Percentiles rank a stretch among this genome's conserved stretches.
These are phyloP conservation scores for Orgyia antiqua DNA, from an alignment of 2,888 invertebrate genomes.

Conservation along the genomic window DNA sequence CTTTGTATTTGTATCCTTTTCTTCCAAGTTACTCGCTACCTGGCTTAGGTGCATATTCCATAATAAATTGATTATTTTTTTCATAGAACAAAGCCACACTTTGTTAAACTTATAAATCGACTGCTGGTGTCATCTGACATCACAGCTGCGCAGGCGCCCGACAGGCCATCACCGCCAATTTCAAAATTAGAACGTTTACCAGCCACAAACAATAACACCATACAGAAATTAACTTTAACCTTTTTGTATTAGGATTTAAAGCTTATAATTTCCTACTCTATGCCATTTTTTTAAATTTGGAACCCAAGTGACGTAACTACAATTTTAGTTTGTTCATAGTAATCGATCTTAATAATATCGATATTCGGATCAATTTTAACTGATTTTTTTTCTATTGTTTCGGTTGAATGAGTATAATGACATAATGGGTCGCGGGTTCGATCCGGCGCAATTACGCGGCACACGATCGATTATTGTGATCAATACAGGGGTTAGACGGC, in stretches of 20 bases:
- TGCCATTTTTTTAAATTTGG: conserved; percentile 22
- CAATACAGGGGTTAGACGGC: conserved; percentile 75
- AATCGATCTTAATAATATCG: conserved; percentile 8
- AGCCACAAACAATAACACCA: conserved; percentile 28
- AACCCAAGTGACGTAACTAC: conserved; percentile 25
- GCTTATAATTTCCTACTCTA: conserved; percentile 19
- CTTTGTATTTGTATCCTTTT: no score
- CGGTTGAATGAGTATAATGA: conserved; percentile 72
- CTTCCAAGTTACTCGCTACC: no score
- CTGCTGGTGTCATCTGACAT: conserved; percentile 36
- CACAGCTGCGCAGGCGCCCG: conserved; percentile 48
- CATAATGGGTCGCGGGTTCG: conserved; percentile 73
- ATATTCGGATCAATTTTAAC: conserved; percentile 18
- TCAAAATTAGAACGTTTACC: conserved; percentile 47
- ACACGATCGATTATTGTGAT: conserved; percentile 78
- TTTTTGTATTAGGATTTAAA: conserved; percentile 27
- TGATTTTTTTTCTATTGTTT: conserved; percentile 51
- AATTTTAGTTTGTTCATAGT: conserved; percentile 8
- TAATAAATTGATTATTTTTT: no score
- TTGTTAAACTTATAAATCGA: no score
- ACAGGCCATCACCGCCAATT: conserved; percentile 51
- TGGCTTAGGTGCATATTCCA: no score
- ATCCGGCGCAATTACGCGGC: conserved; percentile 74
- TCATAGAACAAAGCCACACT: background rate
- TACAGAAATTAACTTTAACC: conserved; percentile 31